Evolutionary conservation across 2,113 vertebrate species (phyloP), one percentile per base, ranked within the genome.

Genomic region (Trogon melanurus): DNA sequence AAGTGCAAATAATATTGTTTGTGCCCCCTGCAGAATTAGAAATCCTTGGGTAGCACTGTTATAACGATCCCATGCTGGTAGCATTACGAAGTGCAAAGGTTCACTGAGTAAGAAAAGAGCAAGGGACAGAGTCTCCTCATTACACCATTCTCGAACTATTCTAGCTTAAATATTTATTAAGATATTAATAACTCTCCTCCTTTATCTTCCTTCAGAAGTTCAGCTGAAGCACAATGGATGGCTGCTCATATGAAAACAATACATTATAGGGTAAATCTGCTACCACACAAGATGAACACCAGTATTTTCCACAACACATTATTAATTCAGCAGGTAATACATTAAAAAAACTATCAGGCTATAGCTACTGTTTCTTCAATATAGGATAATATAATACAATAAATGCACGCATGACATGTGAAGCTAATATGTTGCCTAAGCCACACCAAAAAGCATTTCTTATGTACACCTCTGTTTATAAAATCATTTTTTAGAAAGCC

Each of bases 81-180:
- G 97, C 86, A 85, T 98, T 97, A 98, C 97, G 96, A 97, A 98
- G 96, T 97, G 96, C 97, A 98, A 97, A 97, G 97, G 97, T 98
- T 98, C 97, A 92, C 66, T 95, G 94, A 94, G 92, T 96, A 95
- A 97, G 95, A 96, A 95, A 96, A 97, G 96, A 96, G 97, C 95
- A 96, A 97, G 88, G 83, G 96, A 96, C 95, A 96, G 84, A 96
- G 92, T 94, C 96, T 95, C 94, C 95, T 98, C 96, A 98, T 97
- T 97, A 98, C 83, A 96, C 88, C 83, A 92, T 94, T 95, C 85
- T 85, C 70, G 36, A 97, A 98, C 84, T 93, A 97, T 96, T 97
- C 87, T 95, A 91, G 91, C 92, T 97, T 97, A 98, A 98, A 98
- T 97, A 98, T 98, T 98, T 98, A 98, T 98, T 97, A 98, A 97